Evolutionary conservation across 2,113 vertebrate species (phyloP).

Genomic region (Oryzias celebensis): DNA sequence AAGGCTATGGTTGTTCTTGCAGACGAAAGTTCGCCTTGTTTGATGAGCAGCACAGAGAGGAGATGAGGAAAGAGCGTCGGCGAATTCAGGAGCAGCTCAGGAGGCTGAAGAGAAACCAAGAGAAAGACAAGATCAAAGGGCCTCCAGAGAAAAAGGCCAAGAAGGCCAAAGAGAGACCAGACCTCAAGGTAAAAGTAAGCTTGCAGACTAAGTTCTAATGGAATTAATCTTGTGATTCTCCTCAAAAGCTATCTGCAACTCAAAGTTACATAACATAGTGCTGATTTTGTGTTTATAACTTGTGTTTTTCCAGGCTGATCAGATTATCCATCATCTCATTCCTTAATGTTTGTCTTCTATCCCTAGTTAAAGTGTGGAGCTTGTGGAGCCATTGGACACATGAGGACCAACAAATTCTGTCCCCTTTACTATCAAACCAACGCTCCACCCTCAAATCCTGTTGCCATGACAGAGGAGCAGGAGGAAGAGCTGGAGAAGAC

Average conservation of each 20-base stretch:
- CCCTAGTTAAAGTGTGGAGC: constrained; percentile 94
- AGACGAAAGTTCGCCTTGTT: constrained; percentile 97
- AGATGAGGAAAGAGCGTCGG: constrained; percentile 95
- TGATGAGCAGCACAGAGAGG: constrained; percentile 97
- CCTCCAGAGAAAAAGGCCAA: constrained; percentile 97
- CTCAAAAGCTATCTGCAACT: not conserved
- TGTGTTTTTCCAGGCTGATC: not conserved
- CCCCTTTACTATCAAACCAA: constrained; percentile 99
- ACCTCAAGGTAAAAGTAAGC: constrained; percentile 90
- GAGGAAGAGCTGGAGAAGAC: constrained; percentile 98
- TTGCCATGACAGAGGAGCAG: constrained; percentile 99
- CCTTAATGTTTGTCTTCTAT: constrained; percentile 55
- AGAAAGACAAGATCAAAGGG: constrained; percentile 94
- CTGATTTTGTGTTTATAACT: too few species aligned
- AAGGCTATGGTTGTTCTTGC: constrained; percentile 1
- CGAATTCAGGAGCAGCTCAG: constrained; percentile 95
- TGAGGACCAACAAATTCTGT: constrained; percentile 99
- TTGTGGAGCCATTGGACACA: constrained; percentile 96
- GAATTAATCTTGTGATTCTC: constrained; percentile 17
- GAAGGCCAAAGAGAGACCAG: constrained; percentile 96
- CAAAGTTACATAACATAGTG: too few species aligned
- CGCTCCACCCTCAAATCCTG: constrained; percentile 95
- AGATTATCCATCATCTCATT: constrained; percentile 24
- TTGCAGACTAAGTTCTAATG: constrained; percentile 47
- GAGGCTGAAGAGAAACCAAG: constrained; percentile 93